Base-by-base conservation (phyloP, 92 coral and sea anemone species). In the Epizoanthus ramosus region DNA sequence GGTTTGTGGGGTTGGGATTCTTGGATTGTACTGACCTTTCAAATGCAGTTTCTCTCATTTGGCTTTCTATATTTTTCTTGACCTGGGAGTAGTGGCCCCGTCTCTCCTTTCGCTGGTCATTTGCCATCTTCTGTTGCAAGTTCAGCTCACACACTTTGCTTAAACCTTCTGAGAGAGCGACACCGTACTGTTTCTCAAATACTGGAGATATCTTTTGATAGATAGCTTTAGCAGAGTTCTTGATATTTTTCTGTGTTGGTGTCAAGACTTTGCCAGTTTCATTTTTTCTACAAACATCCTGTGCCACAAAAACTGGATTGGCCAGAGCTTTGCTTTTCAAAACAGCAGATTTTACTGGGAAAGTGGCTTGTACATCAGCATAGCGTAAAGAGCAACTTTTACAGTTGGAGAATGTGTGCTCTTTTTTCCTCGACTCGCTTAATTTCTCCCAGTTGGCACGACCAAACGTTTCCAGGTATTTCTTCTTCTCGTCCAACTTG, bases 351-450 rank as follows among this genome's bases (percentile, higher is more conserved):
- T n/a, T n/a, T n/a, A n/a, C n/a, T n/a, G n/a, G n/a, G n/a, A n/a
- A n/a, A n/a, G n/a, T n/a, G n/a, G n/a, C n/a, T n/a, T n/a, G n/a
- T n/a, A n/a, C n/a, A n/a, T n/a, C n/a, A n/a, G n/a, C n/a, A n/a
- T 71, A 87, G 21, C 85, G 31, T 52, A 71, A 74, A 6, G 65
- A 65, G 73, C 90, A 87, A 25, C 87, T 75, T 53, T 75, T 74
- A 50, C 90, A 87, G 54, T 87, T 83, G 52, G 79, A 24, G 3
- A 87, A 87, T 7, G 35, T 1, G 61, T 87, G 90, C 47, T 87
- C 90, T 6, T 63, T 33, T 60, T 81, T 81, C 19, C 76, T 25
- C 15, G 86, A 37, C 39, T 10, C 53, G 16, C 21, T 7, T n/a
- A 87, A 69, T 47, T 87, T 31, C 52, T 81, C 58, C 87, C 90